Evolutionary conservation across 2,888 invertebrate species (phyloP), one percentile per base, ranked within the genome.

Genomic region (Caenorhabditis sp.): DNA sequence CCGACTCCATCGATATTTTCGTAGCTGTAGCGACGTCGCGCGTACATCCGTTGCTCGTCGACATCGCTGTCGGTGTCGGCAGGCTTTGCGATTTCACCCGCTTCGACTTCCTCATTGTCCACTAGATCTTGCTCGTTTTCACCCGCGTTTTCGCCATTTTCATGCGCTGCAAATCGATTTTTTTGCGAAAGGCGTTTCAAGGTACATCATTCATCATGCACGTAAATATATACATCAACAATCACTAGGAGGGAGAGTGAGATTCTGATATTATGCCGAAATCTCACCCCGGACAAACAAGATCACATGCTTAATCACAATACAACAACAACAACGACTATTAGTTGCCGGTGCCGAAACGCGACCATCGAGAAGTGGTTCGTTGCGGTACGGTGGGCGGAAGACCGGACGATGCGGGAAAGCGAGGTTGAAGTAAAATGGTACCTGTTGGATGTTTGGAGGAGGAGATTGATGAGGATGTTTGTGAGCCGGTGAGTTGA

Each of bases 1-100:
- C 82, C 82, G 14, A 82, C 79, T 49, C 82, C 81, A 53, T 79
- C 81, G n/a, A 81, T 78, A 59, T 81, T 77, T 55, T 81, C 81
- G 53, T 81, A 81, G 27, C 73, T 73, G 63, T 70, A 79, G 14
- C 77, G 57, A 12, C 78, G 66, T 14, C 80, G 58, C 23, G 76
- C 76, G 24, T 65, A 69, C 78, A 78, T 77, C 58, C 80, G 60
- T 49, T 79, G 80, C 54, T 80, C 80, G 26, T 80, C 80, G 12
- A 76, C 55, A 60, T 80, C 80, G 23, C 69, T 69, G 57, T 80
- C 80, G 23, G 76, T 76, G 36, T 76, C 72, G 1, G 36, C 62
- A 54, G 14, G 68, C 61, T 19, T 58, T 43, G n/a, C 37, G 1
- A 36, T 59, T 6, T 51, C 24, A n/a, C n/a, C n/a, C n/a, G n/a